Evolutionary conservation across 2,797 vertebrate species (phyloP), one percentile per base, ranked within the genome.

Genomic region (Scolopax bukidnonensis): DNA sequence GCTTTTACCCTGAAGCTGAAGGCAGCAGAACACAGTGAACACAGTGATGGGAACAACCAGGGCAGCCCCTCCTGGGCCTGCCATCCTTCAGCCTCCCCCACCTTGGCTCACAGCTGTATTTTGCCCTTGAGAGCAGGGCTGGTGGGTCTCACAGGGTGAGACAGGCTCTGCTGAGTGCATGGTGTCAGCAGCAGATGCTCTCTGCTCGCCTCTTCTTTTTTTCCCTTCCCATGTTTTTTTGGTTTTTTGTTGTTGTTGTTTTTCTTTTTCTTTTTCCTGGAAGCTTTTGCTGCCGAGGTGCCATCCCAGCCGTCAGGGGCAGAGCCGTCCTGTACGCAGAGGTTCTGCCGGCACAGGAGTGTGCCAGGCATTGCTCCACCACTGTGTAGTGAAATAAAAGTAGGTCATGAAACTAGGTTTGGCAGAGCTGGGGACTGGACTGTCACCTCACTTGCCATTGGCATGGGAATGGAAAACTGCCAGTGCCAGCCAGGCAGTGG

Each of bases 391-490:
- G 54, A 80, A 64, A 33, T 51, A 33, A 69, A 94, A 94, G 68
- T 90, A 93, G 85, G 92, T 93, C 94, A 95, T 59, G 83, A 90
- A 95, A 95, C 41, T 65, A 91, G 88, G 75, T 91, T 91, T 71
- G 59, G 53, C 68, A 90, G 71, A 90, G 79, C 70, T 48, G 63
- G 65, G 59, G 59, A 94, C 80, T 14, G 64, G 86, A 85, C 91
- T 50, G 80, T 90, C 79, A 93, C 80, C 73, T 90, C 56, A 54
- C 76, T 69, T 90, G 86, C 83, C 73, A 80, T 40, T 6, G 5
- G 80, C 0, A 3, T 59, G 73, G 67, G 71, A 92, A 93, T 16
- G 2, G 4, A 41, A 90, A 83, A 12, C 28, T 59, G 76, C 40
- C 83, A 43, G 83, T 0, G 3, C 20, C 85, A 79, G 79, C 11